These are phyloP conservation scores for Ascidia mentula DNA, from an alignment of 23 tunicate genomes.

Conservation along the genomic window DNA sequence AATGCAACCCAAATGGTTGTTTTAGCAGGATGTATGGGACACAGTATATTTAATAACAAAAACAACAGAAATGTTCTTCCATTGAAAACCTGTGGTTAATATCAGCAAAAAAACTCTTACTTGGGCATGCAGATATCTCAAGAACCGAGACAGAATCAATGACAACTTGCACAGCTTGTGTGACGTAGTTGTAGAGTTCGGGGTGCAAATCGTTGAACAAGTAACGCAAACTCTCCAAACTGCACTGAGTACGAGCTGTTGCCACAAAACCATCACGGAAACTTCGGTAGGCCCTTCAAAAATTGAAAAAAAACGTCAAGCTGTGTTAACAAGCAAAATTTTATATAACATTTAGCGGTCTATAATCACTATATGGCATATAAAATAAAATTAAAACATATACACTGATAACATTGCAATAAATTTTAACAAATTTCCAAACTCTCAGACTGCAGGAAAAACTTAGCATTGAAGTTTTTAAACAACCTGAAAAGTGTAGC, in stretches of 20 bases:
- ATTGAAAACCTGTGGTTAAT: neutral
- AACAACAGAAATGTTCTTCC: neutral
- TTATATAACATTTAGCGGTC: too few species aligned
- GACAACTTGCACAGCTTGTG: conserved; percentile 11
- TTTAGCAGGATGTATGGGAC: too few species aligned
- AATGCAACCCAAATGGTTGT: too few species aligned
- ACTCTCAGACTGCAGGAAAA: too few species aligned
- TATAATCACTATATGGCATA: neutral
- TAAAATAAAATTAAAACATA: neutral
- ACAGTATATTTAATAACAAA: neutral
- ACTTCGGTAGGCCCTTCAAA: neutral
- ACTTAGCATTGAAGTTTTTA: too few species aligned
- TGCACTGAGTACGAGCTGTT: neutral
- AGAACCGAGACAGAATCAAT: neutral
- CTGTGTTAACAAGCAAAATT: too few species aligned
- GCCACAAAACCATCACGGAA: neutral
- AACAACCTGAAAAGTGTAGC: neutral
- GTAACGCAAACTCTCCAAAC: neutral
- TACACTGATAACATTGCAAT: neutral
- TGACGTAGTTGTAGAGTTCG: neutral
- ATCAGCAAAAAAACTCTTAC: too few species aligned
- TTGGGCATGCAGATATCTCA: neutral
- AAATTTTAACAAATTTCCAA: too few species aligned
- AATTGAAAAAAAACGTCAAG: too few species aligned
- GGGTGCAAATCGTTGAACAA: neutral